phyloP scores from a whole-genome alignment of 2,113 vertebrate genomes.

The Cyanocitta stelleri region DNA sequence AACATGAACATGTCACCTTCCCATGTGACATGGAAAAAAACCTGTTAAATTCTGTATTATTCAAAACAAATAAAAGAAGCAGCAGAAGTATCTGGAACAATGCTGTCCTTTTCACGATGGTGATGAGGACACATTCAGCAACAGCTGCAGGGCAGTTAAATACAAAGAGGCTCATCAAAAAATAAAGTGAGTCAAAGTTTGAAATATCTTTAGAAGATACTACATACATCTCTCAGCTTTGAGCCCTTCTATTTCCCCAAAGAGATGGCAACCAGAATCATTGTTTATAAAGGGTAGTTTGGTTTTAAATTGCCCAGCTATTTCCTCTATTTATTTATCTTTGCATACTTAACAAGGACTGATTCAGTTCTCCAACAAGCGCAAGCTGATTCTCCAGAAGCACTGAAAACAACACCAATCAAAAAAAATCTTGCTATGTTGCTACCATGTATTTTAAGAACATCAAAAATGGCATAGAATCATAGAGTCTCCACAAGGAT shows the following conservation, averaged over 20 bases:
- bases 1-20: neutral
- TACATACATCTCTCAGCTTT: neutral
- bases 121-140: neutral
- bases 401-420: neutral
- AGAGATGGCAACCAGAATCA: neutral
- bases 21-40: neutral
- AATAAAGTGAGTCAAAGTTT: neutral
- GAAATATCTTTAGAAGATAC: neutral
- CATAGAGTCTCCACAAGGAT: neutral
- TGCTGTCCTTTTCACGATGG: neutral
- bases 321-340: neutral
- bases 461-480: neutral
- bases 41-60: neutral
- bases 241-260: neutral
- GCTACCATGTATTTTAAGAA: neutral
- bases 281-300: neutral
- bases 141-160: neutral
- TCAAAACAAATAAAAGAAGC: neutral
- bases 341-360: neutral
- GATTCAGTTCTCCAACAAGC: neutral
- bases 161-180: neutral
- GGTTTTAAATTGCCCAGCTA: neutral
- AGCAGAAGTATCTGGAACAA: neutral
- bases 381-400: neutral
- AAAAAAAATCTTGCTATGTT: neutral